Evolutionary conservation across 2,113 vertebrate genomes (phyloP).

Genomic region (Muscicapa adusta): DNA sequence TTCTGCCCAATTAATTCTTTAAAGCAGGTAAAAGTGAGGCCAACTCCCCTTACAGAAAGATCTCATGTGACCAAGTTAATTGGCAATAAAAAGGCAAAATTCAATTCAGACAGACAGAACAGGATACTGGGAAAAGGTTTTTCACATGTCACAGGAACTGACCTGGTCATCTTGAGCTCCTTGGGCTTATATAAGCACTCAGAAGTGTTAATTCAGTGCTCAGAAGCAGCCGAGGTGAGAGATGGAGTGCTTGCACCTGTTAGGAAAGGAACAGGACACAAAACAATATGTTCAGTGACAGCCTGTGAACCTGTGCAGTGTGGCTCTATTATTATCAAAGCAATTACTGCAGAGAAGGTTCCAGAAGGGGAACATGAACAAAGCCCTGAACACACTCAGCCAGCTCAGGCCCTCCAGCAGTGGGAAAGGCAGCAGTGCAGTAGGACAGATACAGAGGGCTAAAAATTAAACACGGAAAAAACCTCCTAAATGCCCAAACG

Average conservation of each 20-base stretch:
- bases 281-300: neutral
- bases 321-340: neutral
- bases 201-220: neutral
- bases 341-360: neutral
- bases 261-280: neutral
- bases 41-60: neutral
- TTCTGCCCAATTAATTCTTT: neutral
- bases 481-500: neutral
- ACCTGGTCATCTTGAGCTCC: neutral
- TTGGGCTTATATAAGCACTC: neutral
- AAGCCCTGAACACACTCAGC: neutral
- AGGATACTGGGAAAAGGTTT: fast-evolving
- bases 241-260: neutral
- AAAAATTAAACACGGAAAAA: fast-evolving
- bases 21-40: neutral
- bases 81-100: neutral
- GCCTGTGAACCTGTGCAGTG: neutral
- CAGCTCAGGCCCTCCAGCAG: fast-evolving
- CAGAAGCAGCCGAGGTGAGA: neutral
- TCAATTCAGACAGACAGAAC: neutral
- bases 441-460: neutral
- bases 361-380: neutral
- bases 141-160: neutral
- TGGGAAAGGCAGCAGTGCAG: neutral
- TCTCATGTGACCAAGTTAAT: neutral